Percentiles rank a stretch among this genome's conserved stretches.
Conservation (phyloP, 2,797 vertebrate species). For the Notamacropus eugenii region DNA sequence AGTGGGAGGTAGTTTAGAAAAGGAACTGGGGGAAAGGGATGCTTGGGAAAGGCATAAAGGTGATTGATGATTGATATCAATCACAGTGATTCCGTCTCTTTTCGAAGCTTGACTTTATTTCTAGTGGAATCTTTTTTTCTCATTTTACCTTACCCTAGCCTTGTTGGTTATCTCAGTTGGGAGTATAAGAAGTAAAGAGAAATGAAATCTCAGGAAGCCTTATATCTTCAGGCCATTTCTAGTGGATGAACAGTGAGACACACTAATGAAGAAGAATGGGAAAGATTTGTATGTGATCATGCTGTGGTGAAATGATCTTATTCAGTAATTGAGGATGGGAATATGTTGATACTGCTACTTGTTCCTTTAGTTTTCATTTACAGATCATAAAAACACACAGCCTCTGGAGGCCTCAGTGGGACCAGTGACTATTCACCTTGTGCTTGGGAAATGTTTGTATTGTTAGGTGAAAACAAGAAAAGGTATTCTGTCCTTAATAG, state of each 20-base stretch:
- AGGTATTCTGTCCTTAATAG: neutral
- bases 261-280: neutral
- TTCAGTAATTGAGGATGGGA: neutral
- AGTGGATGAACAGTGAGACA: neutral
- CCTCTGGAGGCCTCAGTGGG: neutral
- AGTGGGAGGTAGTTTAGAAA: neutral
- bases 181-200: neutral
- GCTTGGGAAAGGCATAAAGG: neutral
- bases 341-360: neutral
- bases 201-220: neutral
- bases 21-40: constrained; percentile 8
- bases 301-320: neutral
- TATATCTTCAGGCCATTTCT: neutral
- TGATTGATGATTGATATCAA: neutral
- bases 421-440: neutral
- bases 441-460: neutral
- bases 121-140: neutral
- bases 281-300: neutral
- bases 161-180: neutral
- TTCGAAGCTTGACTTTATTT: constrained; percentile 10
- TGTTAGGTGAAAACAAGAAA: neutral
- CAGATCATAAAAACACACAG: neutral
- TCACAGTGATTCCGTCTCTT: neutral
- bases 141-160: neutral
- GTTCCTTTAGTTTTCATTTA: neutral